These are phyloP conservation scores for Lucilia cuprina DNA, from an alignment of 1,140 invertebrate species.

Conservation along the genomic window DNA sequence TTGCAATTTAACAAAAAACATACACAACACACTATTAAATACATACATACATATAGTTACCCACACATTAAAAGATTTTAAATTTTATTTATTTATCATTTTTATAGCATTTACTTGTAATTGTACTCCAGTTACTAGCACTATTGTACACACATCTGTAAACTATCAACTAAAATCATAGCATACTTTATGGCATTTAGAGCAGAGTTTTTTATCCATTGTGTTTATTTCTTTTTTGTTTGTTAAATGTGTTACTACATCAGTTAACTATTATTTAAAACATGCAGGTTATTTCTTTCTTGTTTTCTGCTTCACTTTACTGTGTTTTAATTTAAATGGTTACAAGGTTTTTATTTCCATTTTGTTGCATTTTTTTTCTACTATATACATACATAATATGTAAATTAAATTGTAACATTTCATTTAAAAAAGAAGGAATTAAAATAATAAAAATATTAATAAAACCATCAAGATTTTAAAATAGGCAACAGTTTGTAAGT, in stretches of 20 bases:
- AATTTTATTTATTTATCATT: not conserved
- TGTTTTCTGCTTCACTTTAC: not conserved
- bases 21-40: not conserved
- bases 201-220: too few species aligned
- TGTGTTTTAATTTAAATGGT: not conserved
- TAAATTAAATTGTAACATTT: conserved; percentile 9
- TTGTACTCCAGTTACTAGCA: not conserved
- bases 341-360: not conserved
- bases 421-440: not conserved
- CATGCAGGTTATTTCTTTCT: not conserved
- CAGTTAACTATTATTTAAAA: conserved; percentile 8
- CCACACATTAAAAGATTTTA: not conserved
- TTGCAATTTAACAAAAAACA: not conserved
- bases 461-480: not conserved
- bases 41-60: not conserved
- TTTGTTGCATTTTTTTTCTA: too few species aligned
- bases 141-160: not conserved
- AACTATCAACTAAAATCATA: not conserved
- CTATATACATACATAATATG: not conserved
- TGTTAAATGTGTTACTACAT: conserved; percentile 1
- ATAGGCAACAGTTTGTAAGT: not conserved
- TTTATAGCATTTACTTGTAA: not conserved
- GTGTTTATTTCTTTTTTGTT: not conserved
- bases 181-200: not conserved
- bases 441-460: not conserved